Evolutionary conservation across 1,140 invertebrate species (phyloP), one percentile per base, ranked within the genome.

Genomic region (Brachionus manjavacas): DNA sequence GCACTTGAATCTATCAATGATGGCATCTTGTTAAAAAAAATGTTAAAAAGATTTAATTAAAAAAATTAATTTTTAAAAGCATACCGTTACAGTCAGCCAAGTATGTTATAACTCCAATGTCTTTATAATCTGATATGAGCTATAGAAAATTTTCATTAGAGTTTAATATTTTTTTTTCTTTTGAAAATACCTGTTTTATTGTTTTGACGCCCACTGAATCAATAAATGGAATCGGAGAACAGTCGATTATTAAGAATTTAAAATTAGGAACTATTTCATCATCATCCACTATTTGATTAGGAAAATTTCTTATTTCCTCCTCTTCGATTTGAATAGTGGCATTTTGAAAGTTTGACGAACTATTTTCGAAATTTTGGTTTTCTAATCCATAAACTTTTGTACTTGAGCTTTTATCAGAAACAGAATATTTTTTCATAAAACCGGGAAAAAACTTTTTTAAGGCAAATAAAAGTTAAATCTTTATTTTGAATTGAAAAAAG

Each of bases 141-240:
- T 72, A 1, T n/a, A 72, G 46, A 60, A 20, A 20, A 20, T 20
- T 23, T 60, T 23, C 3, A 0, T 0, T 35, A 41, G 16, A 72
- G n/a, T 41, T 9, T 6, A 43, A 41, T n/a, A 16, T 43, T 72
- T 72, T 39, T 31, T 72, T 72, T 72, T 9, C 14, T 72, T 16
- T 41, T 41, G 46, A 23, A 16, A 28, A 49, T 16, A 84, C 60
- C 28, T 84, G 60, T 49, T 52, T 55, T 6, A 84, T 68, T 49
- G 64, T 60, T 35, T 74, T 84, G 3, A 84, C 81, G 39, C 81
- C 81, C 2, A 84, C 52, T 11, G 81, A 70, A 23, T 84, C 81
- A 28, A 84, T 84, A 55, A 70, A 84, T 3, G 23, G 4, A 16
- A 84, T 74, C 25, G 64, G 46, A 25, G 43, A 52, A 70, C 64